These are phyloP conservation scores for Danio jaintianensis DNA, from an alignment of 2,797 vertebrate genomes.

Conservation along the genomic window DNA sequence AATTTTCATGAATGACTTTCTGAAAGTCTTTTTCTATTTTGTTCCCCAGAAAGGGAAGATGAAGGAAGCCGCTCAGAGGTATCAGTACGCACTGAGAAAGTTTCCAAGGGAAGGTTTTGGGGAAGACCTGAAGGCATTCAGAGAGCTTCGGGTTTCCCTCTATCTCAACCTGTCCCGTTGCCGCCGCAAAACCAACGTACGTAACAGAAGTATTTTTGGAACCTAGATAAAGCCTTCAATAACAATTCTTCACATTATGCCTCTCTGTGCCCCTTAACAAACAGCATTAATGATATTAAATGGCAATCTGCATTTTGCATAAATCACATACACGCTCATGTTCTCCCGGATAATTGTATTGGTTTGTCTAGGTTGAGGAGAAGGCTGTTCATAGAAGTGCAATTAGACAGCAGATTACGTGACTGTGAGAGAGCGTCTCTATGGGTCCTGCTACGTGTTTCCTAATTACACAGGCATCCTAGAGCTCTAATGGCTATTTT, in stretches of 20 bases:
- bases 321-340: constrained; percentile 19
- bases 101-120: constrained; percentile 87
- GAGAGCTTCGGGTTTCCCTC: constrained; percentile 84
- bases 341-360: constrained; percentile 10
- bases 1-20: neutral
- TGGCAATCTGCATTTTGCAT: neutral
- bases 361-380: constrained; percentile 20
- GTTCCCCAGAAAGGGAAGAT: constrained; percentile 84
- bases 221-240: constrained; percentile 3
- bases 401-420: neutral
- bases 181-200: constrained; percentile 85
- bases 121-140: constrained; percentile 86
- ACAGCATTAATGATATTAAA: neutral
- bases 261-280: neutral
- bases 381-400: constrained; percentile 31
- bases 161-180: constrained; percentile 86
- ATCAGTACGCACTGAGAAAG: constrained; percentile 86
- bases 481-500: constrained; percentile 47
- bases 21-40: constrained; percentile 26
- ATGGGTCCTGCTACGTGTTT: constrained; percentile 35
- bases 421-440: constrained; percentile 21
- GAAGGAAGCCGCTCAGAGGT: constrained; percentile 85
- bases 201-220: neutral
- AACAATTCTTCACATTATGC: neutral
- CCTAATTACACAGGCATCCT: constrained; percentile 50